Evolutionary conservation across 2,797 vertebrate genomes (phyloP).

Genomic region (Muscicapa comitata): DNA sequence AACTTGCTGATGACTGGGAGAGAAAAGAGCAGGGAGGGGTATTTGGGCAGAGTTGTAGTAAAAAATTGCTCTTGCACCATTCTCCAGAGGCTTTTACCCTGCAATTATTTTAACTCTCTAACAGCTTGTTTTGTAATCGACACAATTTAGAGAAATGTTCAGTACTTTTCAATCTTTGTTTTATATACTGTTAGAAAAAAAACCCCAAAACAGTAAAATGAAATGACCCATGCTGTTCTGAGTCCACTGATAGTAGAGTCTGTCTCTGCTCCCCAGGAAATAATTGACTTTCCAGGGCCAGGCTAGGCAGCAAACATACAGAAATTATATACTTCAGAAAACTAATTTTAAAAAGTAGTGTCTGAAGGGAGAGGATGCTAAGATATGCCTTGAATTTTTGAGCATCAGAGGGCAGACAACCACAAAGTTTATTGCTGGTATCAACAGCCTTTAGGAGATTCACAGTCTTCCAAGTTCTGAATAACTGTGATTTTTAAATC

Average conservation of each 20-base stretch:
- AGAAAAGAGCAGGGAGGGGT: background rate
- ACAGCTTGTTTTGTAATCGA: background rate
- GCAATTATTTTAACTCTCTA: background rate
- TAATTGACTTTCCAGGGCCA: background rate
- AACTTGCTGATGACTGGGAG: background rate
- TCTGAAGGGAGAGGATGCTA: background rate
- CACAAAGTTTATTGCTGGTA: background rate
- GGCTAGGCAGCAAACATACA: background rate
- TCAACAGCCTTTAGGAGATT: background rate
- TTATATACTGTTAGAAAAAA: background rate
- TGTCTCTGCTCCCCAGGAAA: background rate
- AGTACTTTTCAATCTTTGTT: background rate
- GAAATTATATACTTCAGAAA: background rate
- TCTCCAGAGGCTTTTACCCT: background rate
- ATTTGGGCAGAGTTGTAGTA: background rate
- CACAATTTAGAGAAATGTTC: background rate
- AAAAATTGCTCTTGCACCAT: background rate
- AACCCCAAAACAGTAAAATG: rapidly evolving
- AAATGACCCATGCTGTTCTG: background rate
- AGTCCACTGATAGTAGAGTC: background rate
- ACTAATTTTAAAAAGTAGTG: background rate
- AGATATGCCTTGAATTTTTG: background rate
- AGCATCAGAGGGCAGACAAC: background rate
- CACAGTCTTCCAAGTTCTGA: background rate
- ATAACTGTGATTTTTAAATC: background rate